These are phyloP conservation scores for Argyrosomus japonicus DNA, from an alignment of 2,113 vertebrate genomes.

Conservation along the genomic window DNA sequence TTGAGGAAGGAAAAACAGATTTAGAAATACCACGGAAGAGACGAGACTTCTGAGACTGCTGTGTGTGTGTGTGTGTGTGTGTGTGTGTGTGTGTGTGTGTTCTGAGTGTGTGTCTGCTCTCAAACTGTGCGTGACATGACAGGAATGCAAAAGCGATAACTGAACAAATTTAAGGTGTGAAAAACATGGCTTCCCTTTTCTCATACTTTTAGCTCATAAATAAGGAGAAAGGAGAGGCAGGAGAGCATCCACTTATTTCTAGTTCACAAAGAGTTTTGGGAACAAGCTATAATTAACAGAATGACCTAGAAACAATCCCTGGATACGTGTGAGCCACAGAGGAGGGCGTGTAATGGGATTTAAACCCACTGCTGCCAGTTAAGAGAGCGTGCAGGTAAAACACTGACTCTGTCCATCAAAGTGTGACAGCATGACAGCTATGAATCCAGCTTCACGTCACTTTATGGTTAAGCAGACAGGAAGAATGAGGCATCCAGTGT, in stretches of 20 bases:
- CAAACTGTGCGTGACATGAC: neutral
- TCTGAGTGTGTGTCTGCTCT: neutral
- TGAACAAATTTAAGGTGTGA: neutral
- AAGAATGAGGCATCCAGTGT: neutral
- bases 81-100: neutral
- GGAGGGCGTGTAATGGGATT: conserved; percentile 45
- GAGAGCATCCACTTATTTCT: conserved; percentile 30
- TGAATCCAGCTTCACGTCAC: neutral
- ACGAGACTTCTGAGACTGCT: neutral
- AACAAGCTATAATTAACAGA: conserved; percentile 67
- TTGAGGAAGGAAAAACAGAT: conserved; percentile 16
- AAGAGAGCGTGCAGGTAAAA: conserved; percentile 21
- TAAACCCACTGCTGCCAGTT: conserved; percentile 18
- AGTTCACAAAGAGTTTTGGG: conserved; percentile 52
- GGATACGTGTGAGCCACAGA: conserved; percentile 32
- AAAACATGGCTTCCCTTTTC: too few species aligned
- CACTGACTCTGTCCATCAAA: conserved; percentile 3
- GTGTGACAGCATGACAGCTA: neutral
- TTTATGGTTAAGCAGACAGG: neutral
- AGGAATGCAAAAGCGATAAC: neutral
- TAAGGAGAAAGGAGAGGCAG: neutral
- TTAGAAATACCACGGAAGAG: neutral
- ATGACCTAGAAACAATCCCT: conserved; percentile 75
- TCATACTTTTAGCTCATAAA: neutral
- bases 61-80: neutral